Percentiles rank a stretch among this genome's conserved stretches.
phyloP scores from a whole-genome alignment of 2,888 invertebrate genomes.

The Clivina fossor region DNA sequence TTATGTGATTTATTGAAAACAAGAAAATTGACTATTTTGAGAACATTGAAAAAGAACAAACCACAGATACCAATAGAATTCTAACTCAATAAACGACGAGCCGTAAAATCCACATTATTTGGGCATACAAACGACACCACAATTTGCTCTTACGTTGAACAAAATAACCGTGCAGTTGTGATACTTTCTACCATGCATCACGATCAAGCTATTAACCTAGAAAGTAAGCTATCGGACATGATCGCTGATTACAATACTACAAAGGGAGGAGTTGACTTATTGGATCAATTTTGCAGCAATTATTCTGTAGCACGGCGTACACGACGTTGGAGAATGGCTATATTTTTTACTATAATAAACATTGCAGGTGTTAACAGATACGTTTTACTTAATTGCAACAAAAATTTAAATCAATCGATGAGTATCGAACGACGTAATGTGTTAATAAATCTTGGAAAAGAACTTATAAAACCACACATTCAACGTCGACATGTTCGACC shows the following conservation, averaged over 20 bases:
- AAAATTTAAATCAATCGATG: conserved; percentile 3
- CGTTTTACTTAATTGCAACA: conserved; percentile 5
- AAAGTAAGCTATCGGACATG: conserved; percentile 42
- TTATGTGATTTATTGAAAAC: conserved; percentile 16
- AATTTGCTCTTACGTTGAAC: conserved; percentile 43
- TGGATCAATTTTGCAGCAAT: conserved; percentile 38
- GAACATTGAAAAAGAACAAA: conserved; percentile 38
- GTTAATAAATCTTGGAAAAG: conserved; percentile 9
- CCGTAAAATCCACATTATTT: conserved; percentile 32
- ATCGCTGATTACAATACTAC: conserved; percentile 39
- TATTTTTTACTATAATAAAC: conserved; percentile 36
- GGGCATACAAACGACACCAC: conserved; percentile 41
- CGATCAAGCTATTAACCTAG: conserved; percentile 41
- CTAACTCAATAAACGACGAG: conserved; percentile 32
- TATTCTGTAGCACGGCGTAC: conserved; percentile 32
- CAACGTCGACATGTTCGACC: conserved; percentile 17
- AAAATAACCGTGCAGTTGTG: conserved; percentile 43
- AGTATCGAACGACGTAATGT: conserved; percentile 5
- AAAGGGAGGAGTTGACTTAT: conserved; percentile 37
- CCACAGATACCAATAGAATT: too few species aligned
- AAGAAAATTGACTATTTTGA: conserved; percentile 35
- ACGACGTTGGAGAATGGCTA: conserved; percentile 35
- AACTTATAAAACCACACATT: conserved; percentile 9
- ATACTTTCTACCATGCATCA: conserved; percentile 44
- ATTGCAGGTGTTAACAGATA: conserved; percentile 20